Conservation (phyloP, 2,797 vertebrate species). For the Basileuterus tristriatus region DNA sequence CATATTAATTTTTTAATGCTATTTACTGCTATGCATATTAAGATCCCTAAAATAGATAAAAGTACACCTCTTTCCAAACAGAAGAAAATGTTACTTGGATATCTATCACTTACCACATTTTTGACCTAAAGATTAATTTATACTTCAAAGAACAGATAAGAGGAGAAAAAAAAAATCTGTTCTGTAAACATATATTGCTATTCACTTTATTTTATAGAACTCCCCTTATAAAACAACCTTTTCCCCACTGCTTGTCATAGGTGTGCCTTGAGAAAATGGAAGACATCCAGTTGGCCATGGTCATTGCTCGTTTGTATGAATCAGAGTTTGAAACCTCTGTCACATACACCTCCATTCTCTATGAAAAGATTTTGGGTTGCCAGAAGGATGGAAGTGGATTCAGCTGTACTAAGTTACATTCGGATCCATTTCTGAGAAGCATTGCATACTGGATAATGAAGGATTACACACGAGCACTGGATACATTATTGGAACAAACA, state of each 20-base stretch:
- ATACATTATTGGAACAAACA: constrained; percentile 93
- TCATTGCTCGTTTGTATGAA: constrained; percentile 94
- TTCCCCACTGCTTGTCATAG: constrained; percentile 61
- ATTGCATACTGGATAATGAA: constrained; percentile 98
- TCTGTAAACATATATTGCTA: neutral
- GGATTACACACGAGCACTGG: constrained; percentile 91
- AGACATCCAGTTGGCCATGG: constrained; percentile 96
- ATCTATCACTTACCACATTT: neutral
- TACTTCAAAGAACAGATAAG: neutral
- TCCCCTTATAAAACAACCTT: neutral
- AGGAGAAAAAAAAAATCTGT: neutral
- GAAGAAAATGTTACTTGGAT: neutral
- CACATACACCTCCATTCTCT: constrained; percentile 90
- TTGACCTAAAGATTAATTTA: neutral
- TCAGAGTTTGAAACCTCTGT: constrained; percentile 94
- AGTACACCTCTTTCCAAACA: neutral
- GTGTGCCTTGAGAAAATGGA: constrained; percentile 99
- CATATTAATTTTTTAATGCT: neutral
- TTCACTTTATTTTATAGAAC: neutral
- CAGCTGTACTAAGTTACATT: constrained; percentile 86
- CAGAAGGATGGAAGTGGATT: constrained; percentile 86
- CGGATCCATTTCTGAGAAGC: constrained; percentile 95
- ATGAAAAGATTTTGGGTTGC: constrained; percentile 93
- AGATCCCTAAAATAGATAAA: neutral
- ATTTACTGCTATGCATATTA: neutral